A percentile compares a stretch with the other conserved stretches of the same genome.
These are phyloP conservation scores for Emydocephalus ijimae DNA, from an alignment of 2,113 vertebrate species.

Conservation along the genomic window DNA sequence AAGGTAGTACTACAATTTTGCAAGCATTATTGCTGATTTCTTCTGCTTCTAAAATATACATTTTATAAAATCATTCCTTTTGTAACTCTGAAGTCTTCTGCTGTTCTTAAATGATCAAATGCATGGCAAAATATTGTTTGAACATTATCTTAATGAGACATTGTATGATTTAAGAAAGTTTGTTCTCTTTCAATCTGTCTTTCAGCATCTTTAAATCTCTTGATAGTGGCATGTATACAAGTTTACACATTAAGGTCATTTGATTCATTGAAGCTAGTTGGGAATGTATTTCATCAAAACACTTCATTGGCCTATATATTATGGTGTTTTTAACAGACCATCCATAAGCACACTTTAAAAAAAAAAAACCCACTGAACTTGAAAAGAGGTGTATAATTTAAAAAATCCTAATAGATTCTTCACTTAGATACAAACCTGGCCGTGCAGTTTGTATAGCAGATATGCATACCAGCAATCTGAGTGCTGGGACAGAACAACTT, in stretches of 20 bases:
- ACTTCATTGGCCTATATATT: neutral
- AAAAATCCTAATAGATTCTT: neutral
- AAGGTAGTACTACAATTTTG: constrained; percentile 40
- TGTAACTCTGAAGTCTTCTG: constrained; percentile 13
- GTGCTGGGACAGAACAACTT: neutral
- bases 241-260: neutral
- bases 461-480: neutral
- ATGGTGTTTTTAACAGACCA: neutral
- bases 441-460: neutral
- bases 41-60: constrained; percentile 6
- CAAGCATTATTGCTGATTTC: constrained; percentile 40
- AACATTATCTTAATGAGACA: neutral
- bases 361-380: neutral
- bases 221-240: neutral
- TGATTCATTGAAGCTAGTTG: neutral
- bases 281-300: neutral
- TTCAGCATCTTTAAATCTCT: neutral
- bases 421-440: neutral
- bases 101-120: constrained; percentile 34
- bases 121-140: constrained; percentile 26
- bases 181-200: neutral
- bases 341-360: neutral
- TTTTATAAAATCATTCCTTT: constrained; percentile 35
- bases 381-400: neutral
- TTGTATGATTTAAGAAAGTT: neutral